Conservation (phyloP, 2,888 invertebrate species). For the Leptinotarsa rubiginosa region DNA sequence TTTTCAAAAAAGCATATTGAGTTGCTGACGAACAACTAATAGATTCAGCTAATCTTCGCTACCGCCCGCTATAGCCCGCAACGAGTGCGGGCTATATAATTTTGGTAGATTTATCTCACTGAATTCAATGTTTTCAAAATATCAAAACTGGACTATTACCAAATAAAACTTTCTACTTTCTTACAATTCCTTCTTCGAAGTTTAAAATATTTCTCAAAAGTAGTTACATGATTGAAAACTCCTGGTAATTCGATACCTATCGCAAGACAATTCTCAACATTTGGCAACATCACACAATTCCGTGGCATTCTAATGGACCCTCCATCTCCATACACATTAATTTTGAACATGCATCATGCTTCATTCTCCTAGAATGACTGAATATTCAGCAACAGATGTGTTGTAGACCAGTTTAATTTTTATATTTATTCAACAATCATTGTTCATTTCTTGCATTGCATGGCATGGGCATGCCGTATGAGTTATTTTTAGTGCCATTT, state of each 20-base stretch:
- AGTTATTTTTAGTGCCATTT: constrained; percentile 9
- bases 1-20: no score
- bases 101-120: no score
- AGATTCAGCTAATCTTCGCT: no score
- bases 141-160: no score
- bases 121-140: no score
- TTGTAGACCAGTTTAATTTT: constrained; percentile 5
- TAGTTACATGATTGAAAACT: no score
- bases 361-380: constrained; percentile 4
- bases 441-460: constrained; percentile 10
- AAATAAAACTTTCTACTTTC: no score
- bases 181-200: no score
- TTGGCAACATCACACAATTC: constrained; percentile 2
- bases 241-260: not conserved
- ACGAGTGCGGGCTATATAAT: no score
- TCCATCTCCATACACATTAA: not conserved
- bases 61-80: no score
- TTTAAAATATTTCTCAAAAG: no score
- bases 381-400: constrained; percentile 20
- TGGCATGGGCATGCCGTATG: constrained; percentile 1
- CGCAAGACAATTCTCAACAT: not conserved
- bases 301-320: constrained; percentile 13
- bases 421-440: constrained; percentile 14
- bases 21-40: no score
- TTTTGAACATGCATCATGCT: constrained; percentile 16